These are phyloP conservation scores for Ondatra zibethicus DNA, from an alignment of 2,113 vertebrate species.

Conservation along the genomic window DNA sequence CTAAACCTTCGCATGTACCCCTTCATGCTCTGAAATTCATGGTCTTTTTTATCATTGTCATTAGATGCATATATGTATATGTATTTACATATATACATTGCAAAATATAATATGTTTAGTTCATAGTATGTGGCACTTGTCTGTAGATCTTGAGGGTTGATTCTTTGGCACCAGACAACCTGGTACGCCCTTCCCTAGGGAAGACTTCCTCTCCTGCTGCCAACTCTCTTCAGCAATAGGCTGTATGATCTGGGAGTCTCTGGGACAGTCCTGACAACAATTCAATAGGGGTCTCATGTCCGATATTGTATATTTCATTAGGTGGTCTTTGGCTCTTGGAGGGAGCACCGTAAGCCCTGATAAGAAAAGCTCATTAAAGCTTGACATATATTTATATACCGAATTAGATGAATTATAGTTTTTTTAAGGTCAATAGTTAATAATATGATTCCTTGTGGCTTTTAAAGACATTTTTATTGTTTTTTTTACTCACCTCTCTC, in stretches of 20 bases:
- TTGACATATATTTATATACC: neutral
- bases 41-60: neutral
- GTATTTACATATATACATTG: neutral
- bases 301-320: neutral
- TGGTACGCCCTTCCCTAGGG: neutral
- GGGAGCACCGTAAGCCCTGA: neutral
- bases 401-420: neutral
- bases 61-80: neutral
- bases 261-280: neutral
- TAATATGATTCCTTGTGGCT: neutral
- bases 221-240: neutral
- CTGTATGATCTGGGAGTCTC: neutral
- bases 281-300: neutral
- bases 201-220: neutral
- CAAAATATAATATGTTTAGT: neutral
- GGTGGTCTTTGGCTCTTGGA: neutral
- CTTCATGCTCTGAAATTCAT: neutral
- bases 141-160: neutral
- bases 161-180: neutral
- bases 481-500: neutral
- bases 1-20: neutral
- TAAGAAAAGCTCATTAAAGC: neutral
- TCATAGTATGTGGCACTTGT: neutral
- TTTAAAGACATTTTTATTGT: neutral
- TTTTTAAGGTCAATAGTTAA: neutral